A percentile compares a stretch with the other conserved stretches of the same genome.
Conservation (phyloP, 1,140 invertebrate genomes). For the Sycophaga agraensis region DNA sequence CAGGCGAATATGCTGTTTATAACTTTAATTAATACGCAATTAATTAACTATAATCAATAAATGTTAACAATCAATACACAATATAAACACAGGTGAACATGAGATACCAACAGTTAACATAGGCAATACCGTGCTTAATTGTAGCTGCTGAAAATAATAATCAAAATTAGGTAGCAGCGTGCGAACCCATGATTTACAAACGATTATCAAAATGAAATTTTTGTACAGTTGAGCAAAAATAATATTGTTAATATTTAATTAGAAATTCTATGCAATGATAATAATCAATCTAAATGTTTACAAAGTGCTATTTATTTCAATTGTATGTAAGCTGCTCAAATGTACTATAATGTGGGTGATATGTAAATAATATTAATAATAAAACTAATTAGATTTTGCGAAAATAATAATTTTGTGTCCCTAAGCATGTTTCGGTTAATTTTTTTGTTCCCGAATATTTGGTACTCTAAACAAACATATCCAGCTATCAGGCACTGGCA, state of each 20-base stretch:
- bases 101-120: constrained; percentile 52
- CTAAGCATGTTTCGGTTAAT: constrained; percentile 3
- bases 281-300: too few relatives aligned
- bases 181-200: constrained; percentile 44
- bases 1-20: constrained; percentile 44
- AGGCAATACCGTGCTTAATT: constrained; percentile 52
- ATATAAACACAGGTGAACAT: constrained; percentile 52
- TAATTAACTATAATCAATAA: constrained; percentile 52
- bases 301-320: too few relatives aligned
- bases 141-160: constrained; percentile 55
- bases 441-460: constrained; percentile 3
- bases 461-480: constrained; percentile 29
- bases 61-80: constrained; percentile 50
- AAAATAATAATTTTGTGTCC: constrained; percentile 21
- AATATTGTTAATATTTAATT: too few relatives aligned
- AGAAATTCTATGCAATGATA: too few relatives aligned
- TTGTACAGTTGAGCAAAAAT: constrained; percentile 10
- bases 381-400: constrained; percentile 8
- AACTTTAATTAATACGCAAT: constrained; percentile 31
- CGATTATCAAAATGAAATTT: constrained; percentile 19
- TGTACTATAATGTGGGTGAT: constrained; percentile 3
- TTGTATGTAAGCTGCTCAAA: background rate
- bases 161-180: constrained; percentile 53
- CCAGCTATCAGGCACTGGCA: constrained; percentile 46
- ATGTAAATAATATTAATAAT: constrained; percentile 16